Evolutionary conservation across 2,888 invertebrate genomes (phyloP), one percentile per base, ranked within the genome.

Genomic region (Cordilura impudica): DNA sequence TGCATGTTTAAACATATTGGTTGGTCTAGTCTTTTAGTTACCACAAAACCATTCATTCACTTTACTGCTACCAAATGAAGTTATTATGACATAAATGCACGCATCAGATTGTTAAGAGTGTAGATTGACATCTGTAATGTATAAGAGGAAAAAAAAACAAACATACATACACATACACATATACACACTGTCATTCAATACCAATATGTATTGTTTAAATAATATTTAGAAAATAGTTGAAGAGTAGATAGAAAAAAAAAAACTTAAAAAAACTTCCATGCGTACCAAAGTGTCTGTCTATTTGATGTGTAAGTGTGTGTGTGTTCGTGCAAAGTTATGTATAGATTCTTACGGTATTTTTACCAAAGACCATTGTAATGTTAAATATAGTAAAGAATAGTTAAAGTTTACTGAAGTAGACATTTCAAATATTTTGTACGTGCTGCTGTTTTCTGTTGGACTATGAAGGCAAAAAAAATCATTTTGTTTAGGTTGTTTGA

Each of bases 61-160:
- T 78, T 75, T 61, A 63, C 61, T 63, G 77, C 82, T 84, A 85
- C 88, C 84, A 87, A 87, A 87, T 87, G 87, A 87, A 87, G 87
- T 87, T 87, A 87, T 87, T 87, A 87, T 87, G 86, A 87, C 87
- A 87, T 87, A 87, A 87, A 85, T 86, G 87, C 86, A 87, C 87
- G 86, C 86, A 87, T 86, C 85, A 85, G 84, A 82, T 80, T 82
- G 77, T 70, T 77, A 72, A 74, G 78, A 78, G 73, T 78, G 73
- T 75, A 66, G 73, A 81, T 79, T 81, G 81, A 81, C 82, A 81
- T 78, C 74, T 78, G 76, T 78, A 78, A 67, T 71, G 71, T 67
- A 56, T 71, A 74, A 71, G 31, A 66, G 19, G 63, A 63, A 71
- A 63, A 31, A 54, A 35, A 29, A 65, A 54, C n/a, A 29, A 54